Evolutionary conservation across 2,113 vertebrate species (phyloP), one percentile per base, ranked within the genome.

Genomic region (Thunnus thynnus): DNA sequence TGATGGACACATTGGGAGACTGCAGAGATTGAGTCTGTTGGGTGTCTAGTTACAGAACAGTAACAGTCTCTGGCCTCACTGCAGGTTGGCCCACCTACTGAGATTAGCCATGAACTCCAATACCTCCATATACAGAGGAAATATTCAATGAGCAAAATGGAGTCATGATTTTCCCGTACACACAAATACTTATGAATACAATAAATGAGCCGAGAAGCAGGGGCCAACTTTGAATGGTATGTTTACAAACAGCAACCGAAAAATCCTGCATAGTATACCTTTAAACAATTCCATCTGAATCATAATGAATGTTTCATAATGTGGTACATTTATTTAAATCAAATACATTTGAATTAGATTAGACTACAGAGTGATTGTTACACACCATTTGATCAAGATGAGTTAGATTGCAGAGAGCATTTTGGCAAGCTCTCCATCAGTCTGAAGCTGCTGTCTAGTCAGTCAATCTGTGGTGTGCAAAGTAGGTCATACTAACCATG

Each of bases 1-100:
- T 86, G 84, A 91, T 83, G 66, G 90, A 86, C 80, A 65, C 16
- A 13, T 5, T 12, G 9, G 55, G 63, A 79, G 64, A 87, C 86
- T 73, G 86, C 51, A 67, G 48, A 60, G 55, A 86, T 79, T 86
- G 75, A 83, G 62, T 27, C 64, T 6, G 27, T 80, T 22, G 70
- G 70, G 13, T 3, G 32, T 68, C 27, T 25, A 30, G 17, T 36
- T 68, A 74, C 51, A 56, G 20, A 63, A 7, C 51, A 5, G 20
- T n/a, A 27, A 47, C 55, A 30, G 44, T 66, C 78, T 89, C 50
- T 48, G 62, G 62, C 13, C 63, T 74, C 36, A 2, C 69, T 72
- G 56, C 13, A 10, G n/a, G 72, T 9, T 0, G 51, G 30, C 27
- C 46, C 17, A 67, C 25, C 0, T 54, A 69, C 25, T 60, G 55